Base-by-base conservation (phyloP, 2,113 vertebrate genomes). In the Eolophus roseicapilla region DNA sequence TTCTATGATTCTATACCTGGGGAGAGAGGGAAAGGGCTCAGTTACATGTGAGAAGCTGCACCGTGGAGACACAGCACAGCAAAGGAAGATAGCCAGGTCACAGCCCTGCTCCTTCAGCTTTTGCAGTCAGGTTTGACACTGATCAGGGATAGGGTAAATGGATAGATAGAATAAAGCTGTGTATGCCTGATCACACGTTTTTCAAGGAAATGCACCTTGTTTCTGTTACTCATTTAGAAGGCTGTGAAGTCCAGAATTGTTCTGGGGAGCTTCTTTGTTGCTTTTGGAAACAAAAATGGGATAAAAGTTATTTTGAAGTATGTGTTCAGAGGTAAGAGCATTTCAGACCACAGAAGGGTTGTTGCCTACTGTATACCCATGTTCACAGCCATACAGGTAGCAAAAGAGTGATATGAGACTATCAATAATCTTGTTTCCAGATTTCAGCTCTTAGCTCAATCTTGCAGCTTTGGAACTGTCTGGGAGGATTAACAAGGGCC, bases 371-470 rank as follows among this genome's bases (percentile, higher is more conserved):
- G 13, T 82, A 67, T 28, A 29, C 27, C 17, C 3, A 1, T 59
- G 18, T 69, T 93, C 53, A 55, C 31, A 59, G 52, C 82, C 64
- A 37, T 49, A 67, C 8, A 67, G 65, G 49, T 31, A 90, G 49
- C 44, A 90, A 50, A 91, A 81, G 67, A 82, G 86, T 4, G 24
- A 60, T 55, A 84, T 50, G 52, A 93, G 17, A 33, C 64, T 94
- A 84, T 92, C 79, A 90, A 90, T 86, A 83, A 5, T 49, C 76
- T 93, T 92, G 39, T 88, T 96, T 86, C 44, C 65, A 78, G 80
- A n/a, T 7, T 21, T 88, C 39, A 60, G 44, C 29, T 77, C 55
- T 85, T 82, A 76, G 78, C 63, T 86, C 81, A 94, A 9, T 84
- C 73, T 88, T 82, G 25, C 49, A 79, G 67, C 64, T 95, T 79